phyloP scores from a whole-genome alignment of 1,140 invertebrate genomes.

The Zaprionus taronus region DNA sequence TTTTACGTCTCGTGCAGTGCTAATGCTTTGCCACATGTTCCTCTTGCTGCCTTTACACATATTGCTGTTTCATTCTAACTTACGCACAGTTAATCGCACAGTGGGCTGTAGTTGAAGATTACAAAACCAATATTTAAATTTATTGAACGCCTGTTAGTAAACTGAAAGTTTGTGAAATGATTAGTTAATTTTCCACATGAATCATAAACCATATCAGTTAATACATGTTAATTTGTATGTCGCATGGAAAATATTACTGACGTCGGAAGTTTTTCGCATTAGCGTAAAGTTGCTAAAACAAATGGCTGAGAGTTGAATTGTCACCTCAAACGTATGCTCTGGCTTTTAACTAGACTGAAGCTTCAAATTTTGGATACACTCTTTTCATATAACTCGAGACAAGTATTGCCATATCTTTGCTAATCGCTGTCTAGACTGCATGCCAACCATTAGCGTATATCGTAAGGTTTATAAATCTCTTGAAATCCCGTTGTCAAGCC shows the following conservation, averaged over 20 bases:
- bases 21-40: constrained; percentile 40
- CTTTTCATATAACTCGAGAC: constrained; percentile 26
- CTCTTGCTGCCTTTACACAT: constrained; percentile 21
- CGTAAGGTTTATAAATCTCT: constrained; percentile 27
- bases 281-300: constrained; percentile 65
- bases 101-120: constrained; percentile 32
- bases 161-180: constrained; percentile 11
- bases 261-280: constrained; percentile 70
- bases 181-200: constrained; percentile 51
- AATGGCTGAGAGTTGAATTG: constrained; percentile 39
- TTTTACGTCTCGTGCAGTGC: constrained; percentile 65
- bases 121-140: not conserved
- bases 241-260: constrained; percentile 57
- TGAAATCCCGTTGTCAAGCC: constrained; percentile 52
- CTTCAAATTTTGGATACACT: constrained; percentile 26
- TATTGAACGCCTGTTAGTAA: not conserved
- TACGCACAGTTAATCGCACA: constrained; percentile 36
- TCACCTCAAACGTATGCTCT: constrained; percentile 21
- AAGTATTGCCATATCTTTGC: constrained; percentile 50
- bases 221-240: constrained; percentile 58
- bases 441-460: constrained; percentile 22
- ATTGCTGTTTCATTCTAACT: constrained; percentile 30
- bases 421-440: constrained; percentile 72
- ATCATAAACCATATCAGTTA: constrained; percentile 39
- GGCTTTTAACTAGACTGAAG: constrained; percentile 33